These are phyloP conservation scores for Talpa occidentalis DNA, from an alignment of 2,113 vertebrate species.

Conservation along the genomic window DNA sequence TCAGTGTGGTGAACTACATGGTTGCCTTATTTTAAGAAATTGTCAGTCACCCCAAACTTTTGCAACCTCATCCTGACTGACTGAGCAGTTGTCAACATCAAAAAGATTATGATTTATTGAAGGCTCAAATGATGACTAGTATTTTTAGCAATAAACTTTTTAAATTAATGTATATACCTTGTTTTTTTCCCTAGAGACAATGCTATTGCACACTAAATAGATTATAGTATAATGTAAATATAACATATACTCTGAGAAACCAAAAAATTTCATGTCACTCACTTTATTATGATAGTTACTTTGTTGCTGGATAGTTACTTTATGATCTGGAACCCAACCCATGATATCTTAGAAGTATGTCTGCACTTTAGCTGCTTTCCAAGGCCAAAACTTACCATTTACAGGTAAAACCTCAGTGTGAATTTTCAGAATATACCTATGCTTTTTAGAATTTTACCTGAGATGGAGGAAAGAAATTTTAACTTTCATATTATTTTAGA, in stretches of 20 bases:
- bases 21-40: background rate
- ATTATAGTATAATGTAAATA: background rate
- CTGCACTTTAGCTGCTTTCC: background rate
- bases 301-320: background rate
- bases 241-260: background rate
- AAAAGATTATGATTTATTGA: background rate
- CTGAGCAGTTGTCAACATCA: too few relatives aligned
- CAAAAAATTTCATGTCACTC: background rate
- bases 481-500: slow-evolving; percentile 19
- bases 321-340: background rate
- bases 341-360: background rate
- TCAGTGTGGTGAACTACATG: background rate
- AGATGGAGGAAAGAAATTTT: background rate
- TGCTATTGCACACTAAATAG: background rate
- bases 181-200: background rate
- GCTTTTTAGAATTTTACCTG: background rate
- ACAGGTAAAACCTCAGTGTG: background rate
- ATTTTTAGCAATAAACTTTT: background rate
- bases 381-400: background rate
- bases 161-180: background rate
- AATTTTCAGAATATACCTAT: slow-evolving; percentile 4
- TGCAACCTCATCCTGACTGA: background rate
- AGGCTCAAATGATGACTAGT: background rate
- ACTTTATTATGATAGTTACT: background rate
- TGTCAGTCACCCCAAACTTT: background rate